Evolutionary conservation across 35 echinoderm and acorn worm species (phyloP), one percentile per base, ranked within the genome.

Genomic region (Hemicentrotus pulcherrimus): DNA sequence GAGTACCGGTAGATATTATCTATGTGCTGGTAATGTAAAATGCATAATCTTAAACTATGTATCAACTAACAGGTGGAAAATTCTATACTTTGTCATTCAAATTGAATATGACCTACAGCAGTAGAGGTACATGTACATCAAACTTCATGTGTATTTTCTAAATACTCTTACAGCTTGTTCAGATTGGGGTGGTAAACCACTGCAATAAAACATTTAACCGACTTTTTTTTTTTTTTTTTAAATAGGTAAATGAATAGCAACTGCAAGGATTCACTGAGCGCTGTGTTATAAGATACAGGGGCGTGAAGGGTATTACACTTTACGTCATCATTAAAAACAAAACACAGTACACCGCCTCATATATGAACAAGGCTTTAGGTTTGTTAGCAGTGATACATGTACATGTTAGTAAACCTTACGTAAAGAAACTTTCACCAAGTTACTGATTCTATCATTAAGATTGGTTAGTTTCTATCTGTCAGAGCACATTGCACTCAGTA

Each of bases 401-500:
- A 78, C 22, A 78, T 78, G 65, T 78, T 55, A 55, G 50, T 55
- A 55, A 59, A 59, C 52, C 24, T 24, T 70, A 78, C 19, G 24
- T n/a, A n/a, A 22, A 28, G 6, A 78, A 28, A 78, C 19, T 8
- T 78, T 22, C 65, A 78, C 65, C 65, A 78, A 78, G 65, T 78
- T 78, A n/a, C 65, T 78, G 65, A 55, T 14, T 78, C 65, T 78
- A n/a, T 78, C n/a, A 78, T n/a, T 78, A 4, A 70, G 24, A 18
- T 70, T 4, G 4, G 19, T n/a, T 78, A 78, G 65, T 28, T 78
- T 78, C 28, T 41, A 41, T 41, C 16, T 78, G n/a, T 78, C 65
- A n/a, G 65, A 78, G 65, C 65, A 78, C 65, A 78, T 78, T 78
- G 65, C 65, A 78, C 65, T 78, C 19, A n/a, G 65, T 59, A 59